Base-by-base conservation (phyloP, 2,888 invertebrate species). In the Scaptodrosophila latifasciaeformis region DNA sequence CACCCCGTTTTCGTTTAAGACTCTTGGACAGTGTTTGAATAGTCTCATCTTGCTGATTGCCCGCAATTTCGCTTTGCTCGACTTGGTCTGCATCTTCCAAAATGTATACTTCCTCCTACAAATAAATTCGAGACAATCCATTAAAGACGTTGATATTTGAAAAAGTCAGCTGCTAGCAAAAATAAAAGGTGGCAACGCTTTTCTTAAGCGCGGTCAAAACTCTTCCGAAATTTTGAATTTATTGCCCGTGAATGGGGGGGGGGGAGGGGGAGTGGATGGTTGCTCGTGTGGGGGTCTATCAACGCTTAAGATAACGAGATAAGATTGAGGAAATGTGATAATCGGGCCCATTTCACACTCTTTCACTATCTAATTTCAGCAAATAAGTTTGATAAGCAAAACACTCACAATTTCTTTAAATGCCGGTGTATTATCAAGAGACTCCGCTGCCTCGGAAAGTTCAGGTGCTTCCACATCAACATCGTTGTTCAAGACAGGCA, bases 61-160 rank as follows among this genome's bases (percentile, higher is more conserved):
- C 15, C 10, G 39, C 21, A 10, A 37, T 13, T 2, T 17, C 4
- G 27, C 19, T 30, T 45, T n/a, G n/a, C n/a, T n/a, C n/a, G n/a
- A 17, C n/a, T 53, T 61, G 15, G 45, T 42, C 2, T 18, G 3
- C 63, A 44, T 74, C 60, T 35, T 77, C 79, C 3, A 72, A 27
- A 37, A 75, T 70, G 17, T 67, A 78, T 2, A 74, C 76, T 31
- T 79, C 67, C 39, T 75, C 79, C 75, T 75, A 40, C 10, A 44
- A 34, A 34, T 7, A 17, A 31, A 18, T 3, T n/a, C n/a, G n/a
- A n/a, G n/a, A n/a, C n/a, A n/a, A n/a, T n/a, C n/a, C n/a, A n/a
- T n/a, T n/a, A n/a, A n/a, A n/a, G n/a, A n/a, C n/a, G n/a, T n/a
- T n/a, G n/a, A n/a, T n/a, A n/a, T n/a, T n/a, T n/a, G n/a, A n/a